Percentiles rank a stretch among this genome's conserved stretches.
Conservation (phyloP, 2,113 vertebrate genomes). For the Rutilus rutilus region DNA sequence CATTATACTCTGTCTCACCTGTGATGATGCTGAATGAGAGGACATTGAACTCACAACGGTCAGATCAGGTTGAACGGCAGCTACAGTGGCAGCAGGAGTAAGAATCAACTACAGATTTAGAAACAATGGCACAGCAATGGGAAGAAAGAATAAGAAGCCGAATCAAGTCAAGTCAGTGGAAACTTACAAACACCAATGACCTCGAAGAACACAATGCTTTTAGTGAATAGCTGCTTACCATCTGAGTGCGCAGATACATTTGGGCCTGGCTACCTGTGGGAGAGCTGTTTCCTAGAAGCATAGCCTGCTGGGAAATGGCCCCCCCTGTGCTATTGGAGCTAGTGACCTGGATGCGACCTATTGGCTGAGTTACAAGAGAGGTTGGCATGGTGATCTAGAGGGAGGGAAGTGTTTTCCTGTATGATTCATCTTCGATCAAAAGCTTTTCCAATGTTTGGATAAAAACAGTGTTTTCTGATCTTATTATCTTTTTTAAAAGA, state of each 20-base stretch:
- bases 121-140: slow-evolving; percentile 21
- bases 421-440: not conserved
- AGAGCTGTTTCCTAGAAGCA: slow-evolving; percentile 89
- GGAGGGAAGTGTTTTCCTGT: not conserved
- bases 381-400: slow-evolving; percentile 84
- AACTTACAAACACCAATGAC: not conserved
- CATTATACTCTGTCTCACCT: slow-evolving; percentile 75
- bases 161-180: slow-evolving; percentile 15
- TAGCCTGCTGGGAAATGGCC: slow-evolving; percentile 89
- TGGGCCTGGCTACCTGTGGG: slow-evolving; percentile 91
- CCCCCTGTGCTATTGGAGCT: slow-evolving; percentile 79
- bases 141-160: not conserved
- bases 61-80: slow-evolving; percentile 91
- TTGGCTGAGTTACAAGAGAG: slow-evolving; percentile 88
- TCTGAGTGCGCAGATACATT: slow-evolving; percentile 95
- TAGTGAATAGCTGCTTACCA: slow-evolving; percentile 74
- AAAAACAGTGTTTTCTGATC: not conserved
- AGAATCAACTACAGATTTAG: slow-evolving; percentile 85
- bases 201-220: not conserved
- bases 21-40: slow-evolving; percentile 86
- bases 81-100: slow-evolving; percentile 90
- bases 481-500: not conserved
- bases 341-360: slow-evolving; percentile 86
- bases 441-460: not conserved
- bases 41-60: slow-evolving; percentile 74